Percentiles rank a stretch among this genome's conserved stretches.
These are phyloP conservation scores for Notodonta ziczac DNA, from an alignment of 2,888 invertebrate species.

Conservation along the genomic window DNA sequence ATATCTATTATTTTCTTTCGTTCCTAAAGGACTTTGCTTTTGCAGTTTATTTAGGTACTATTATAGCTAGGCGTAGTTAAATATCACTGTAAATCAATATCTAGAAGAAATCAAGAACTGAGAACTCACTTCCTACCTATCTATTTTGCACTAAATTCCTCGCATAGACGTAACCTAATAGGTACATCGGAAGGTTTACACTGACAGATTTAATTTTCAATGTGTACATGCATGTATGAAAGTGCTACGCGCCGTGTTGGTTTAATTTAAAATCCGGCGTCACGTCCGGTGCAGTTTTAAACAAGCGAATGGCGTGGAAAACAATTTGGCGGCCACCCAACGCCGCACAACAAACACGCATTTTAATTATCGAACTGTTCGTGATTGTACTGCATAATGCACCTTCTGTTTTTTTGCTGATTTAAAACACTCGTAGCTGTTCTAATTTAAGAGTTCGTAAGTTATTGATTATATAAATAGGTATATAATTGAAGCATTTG, in stretches of 20 bases:
- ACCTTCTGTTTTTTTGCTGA: conserved; percentile 6
- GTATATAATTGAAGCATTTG: too few relatives aligned
- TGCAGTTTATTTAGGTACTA: too few relatives aligned
- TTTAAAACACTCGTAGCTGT: too few relatives aligned
- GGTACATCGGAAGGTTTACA: not conserved
- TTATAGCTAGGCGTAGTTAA: too few relatives aligned
- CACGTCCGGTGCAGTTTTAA: conserved; percentile 60
- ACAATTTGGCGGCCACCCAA: conserved; percentile 52
- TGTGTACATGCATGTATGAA: conserved; percentile 22
- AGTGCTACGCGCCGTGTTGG: conserved; percentile 27
- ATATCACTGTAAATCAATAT: too few relatives aligned
- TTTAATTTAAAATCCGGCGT: conserved; percentile 42
- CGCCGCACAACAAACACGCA: conserved; percentile 49
- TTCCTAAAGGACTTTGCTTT: not conserved
- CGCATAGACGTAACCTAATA: too few relatives aligned
- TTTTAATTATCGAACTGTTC: conserved; percentile 44
- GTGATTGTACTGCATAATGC: conserved; percentile 25
- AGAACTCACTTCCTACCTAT: too few relatives aligned
- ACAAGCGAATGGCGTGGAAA: conserved; percentile 58
- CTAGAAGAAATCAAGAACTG: too few relatives aligned
- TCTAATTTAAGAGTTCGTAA: too few relatives aligned
- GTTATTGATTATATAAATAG: too few relatives aligned
- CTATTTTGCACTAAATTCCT: too few relatives aligned
- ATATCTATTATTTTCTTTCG: not conserved
- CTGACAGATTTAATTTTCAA: conserved; percentile 11